Base-by-base conservation (phyloP, 2,888 invertebrate genomes). In the Aspidapion aeneum region DNA sequence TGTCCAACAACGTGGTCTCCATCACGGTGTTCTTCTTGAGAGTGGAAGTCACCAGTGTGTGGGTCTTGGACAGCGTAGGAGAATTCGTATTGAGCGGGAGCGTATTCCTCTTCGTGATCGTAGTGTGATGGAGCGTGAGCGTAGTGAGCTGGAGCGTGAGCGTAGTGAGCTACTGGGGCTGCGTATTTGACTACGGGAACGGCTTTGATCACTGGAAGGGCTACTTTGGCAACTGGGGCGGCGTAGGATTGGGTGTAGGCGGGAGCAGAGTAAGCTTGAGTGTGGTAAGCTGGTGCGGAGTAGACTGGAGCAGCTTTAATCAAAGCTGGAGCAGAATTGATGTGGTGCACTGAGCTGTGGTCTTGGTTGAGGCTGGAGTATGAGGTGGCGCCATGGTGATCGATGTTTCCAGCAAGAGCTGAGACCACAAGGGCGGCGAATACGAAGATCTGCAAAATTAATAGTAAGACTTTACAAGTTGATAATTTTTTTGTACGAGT, bases 41-140 rank as follows among this genome's bases (percentile, higher is more conserved):
- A 81, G 69, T 85, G 85, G 66, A 82, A 80, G 70, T 85, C 85
- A 17, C 84, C 85, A 0, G 84, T 85, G 66, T 82, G 82, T 63
- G 81, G 70, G 55, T 63, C 65, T 55, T 63, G 60, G 17, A 63
- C 22, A 9, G 19, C 59, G 22, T 65, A 65, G 19, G 83, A 82
- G 72, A 83, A 85, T 72, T 84, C 83, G 72, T 85, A 85, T 77
- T 83, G 84, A 20, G 85, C 84, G 68, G 84, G 83, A 1, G 81
- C 73, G 55, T 66, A 66, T 64, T 67, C 64, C 52, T 67, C 64
- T 3, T 66, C 52, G 18, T 67, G 67, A 20, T 56, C 21, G n/a
- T 57, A 51, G 49, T 61, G 21, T 50, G 61, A 18, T 18, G 51
- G 19, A 3, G 48, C 57, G 35, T 35, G 35, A 35, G 35, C 35